These are phyloP conservation scores for Itoplectis maculator DNA, from an alignment of 2,888 invertebrate species.

Conservation along the genomic window DNA sequence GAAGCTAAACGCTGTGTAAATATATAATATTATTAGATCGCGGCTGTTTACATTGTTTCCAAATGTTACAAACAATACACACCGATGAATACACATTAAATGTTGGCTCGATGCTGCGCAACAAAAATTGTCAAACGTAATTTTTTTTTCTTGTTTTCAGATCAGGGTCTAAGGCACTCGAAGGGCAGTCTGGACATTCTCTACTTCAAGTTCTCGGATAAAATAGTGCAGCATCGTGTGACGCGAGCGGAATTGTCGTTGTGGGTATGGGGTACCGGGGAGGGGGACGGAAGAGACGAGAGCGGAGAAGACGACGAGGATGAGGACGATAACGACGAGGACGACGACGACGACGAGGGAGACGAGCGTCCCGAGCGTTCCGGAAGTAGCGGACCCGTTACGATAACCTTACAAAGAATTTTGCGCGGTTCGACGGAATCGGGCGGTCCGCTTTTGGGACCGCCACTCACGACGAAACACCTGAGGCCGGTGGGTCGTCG, in stretches of 20 bases:
- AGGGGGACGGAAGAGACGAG: constrained; percentile 62
- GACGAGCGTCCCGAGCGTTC: constrained; percentile 75
- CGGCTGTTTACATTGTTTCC: too few species aligned
- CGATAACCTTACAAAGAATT: constrained; percentile 85
- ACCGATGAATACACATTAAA: too few species aligned
- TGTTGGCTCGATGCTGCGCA: background rate
- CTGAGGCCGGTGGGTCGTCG: constrained; percentile 82
- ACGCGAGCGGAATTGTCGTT: constrained; percentile 90
- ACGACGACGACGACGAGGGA: constrained; percentile 53
- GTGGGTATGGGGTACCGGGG: constrained; percentile 86
- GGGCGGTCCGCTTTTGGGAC: constrained; percentile 79
- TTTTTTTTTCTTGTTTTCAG: constrained; percentile 84
- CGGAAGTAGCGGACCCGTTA: constrained; percentile 79
- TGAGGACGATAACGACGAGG: constrained; percentile 63
- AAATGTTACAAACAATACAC: too few species aligned
- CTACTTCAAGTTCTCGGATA: constrained; percentile 90
- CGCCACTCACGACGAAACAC: constrained; percentile 81
- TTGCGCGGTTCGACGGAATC: constrained; percentile 84
- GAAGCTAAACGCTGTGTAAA: too few species aligned
- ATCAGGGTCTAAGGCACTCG: constrained; percentile 89
- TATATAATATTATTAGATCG: background rate
- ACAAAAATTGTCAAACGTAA: background rate
- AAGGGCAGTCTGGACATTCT: constrained; percentile 89
- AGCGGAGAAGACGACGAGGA: constrained; percentile 53
- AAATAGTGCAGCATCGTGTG: constrained; percentile 89